Evolutionary conservation across 2,888 invertebrate genomes (phyloP), one percentile per base, ranked within the genome.

Genomic region (Ichneumon xanthorius): DNA sequence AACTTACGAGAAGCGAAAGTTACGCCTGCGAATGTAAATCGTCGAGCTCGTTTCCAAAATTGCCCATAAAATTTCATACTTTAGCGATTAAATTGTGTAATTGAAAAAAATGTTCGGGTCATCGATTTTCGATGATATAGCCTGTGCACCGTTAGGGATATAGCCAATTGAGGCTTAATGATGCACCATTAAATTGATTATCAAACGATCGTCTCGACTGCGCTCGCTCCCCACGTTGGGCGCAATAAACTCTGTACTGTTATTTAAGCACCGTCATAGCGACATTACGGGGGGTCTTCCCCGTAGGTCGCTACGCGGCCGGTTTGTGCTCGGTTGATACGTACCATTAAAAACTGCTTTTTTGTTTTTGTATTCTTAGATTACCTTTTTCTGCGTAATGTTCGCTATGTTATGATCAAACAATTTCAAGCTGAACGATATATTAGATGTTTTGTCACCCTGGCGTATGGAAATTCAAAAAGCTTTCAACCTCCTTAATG

Each of bases 171-270:
- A 55, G 55, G 37, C 33, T 53, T 71, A n/a, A 71, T 19, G 53
- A 16, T 37, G 11, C 33, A 53, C 53, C 30, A 19, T 53, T 53
- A 53, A 14, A 26, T 50, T 53, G n/a, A n/a, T 71, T 71, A 37
- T n/a, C 71, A 53, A 71, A 71, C 26, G 33, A 53, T 71, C 33
- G 50, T n/a, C 30, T 50, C 53, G 19, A 50, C n/a, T 53, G 53
- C 53, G 53, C 33, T 53, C 37, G 71, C 53, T 53, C 4, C 19
- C 22, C 55, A 71, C n/a, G 53, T 14, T 14, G 11, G 37, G 53
- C 33, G n/a, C 53, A 71, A 53, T 33, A 71, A 71, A 71, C 55
- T 55, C 53, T 14, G 37, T 19, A 40, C 53, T 71, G 33, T 37
- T 53, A 37, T 33, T 71, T 19, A 11, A n/a, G 14, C n/a, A 9